These are phyloP conservation scores for Anguilla marmorata DNA, from an alignment of 2,797 vertebrate genomes.

Conservation along the genomic window DNA sequence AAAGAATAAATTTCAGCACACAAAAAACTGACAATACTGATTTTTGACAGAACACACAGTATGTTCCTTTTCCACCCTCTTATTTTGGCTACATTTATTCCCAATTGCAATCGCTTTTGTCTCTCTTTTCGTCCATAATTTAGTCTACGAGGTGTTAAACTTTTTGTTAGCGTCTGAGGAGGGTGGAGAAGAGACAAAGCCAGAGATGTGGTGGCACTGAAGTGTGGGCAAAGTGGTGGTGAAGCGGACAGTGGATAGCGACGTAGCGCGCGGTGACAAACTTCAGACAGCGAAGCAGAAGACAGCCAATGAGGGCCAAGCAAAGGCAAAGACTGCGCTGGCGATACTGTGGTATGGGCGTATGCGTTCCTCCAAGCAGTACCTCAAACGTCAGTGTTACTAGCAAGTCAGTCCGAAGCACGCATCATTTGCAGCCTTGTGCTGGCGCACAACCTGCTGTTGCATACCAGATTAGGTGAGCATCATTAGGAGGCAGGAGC, in stretches of 20 bases:
- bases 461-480: background rate
- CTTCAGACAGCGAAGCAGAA: conserved; percentile 48
- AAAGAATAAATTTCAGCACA: conserved; percentile 75
- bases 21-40: conserved; percentile 70
- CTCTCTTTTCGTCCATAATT: background rate
- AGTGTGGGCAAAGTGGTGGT: conserved; percentile 49
- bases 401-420: background rate
- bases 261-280: conserved; percentile 39
- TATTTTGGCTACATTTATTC: background rate
- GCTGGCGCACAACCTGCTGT: background rate
- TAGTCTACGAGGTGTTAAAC: background rate
- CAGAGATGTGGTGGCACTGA: conserved; percentile 46
- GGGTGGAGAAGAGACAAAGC: conserved; percentile 54
- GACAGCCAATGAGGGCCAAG: conserved; percentile 35
- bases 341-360: background rate
- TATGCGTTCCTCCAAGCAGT: background rate
- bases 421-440: background rate
- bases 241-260: conserved; percentile 47
- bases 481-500: background rate
- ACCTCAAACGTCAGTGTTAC: background rate
- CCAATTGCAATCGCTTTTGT: background rate
- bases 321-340: background rate
- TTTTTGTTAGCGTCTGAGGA: background rate
- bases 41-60: conserved; percentile 64
- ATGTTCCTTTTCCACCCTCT: conserved; percentile 75